A percentile compares a stretch with the other conserved stretches of the same genome.
Evolutionary conservation across 2,797 vertebrate species (phyloP).

Genomic region (Oreortyx pictus): DNA sequence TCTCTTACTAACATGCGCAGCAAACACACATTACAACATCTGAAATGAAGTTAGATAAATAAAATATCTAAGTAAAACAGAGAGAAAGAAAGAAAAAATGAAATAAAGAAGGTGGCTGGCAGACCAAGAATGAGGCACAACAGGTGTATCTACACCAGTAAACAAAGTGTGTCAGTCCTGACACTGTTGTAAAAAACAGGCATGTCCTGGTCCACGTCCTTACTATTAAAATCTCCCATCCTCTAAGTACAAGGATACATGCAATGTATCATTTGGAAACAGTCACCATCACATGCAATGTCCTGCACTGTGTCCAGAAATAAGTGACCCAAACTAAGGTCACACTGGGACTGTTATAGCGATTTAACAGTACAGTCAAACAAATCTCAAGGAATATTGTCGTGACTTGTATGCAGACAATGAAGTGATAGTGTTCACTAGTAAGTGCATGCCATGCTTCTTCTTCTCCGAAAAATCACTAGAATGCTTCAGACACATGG

Average conservation of each 20-base stretch:
- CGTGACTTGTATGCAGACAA: neutral
- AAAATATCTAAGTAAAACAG: neutral
- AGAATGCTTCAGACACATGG: neutral
- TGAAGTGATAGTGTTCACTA: neutral
- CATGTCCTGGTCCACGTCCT: neutral
- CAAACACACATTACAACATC: neutral
- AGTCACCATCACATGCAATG: fast-evolving
- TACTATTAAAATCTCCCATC: neutral
- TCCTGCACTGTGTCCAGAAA: neutral
- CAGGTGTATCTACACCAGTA: neutral
- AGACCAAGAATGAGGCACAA: neutral
- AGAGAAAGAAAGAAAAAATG: neutral
- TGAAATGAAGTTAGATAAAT: neutral
- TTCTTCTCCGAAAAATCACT: neutral
- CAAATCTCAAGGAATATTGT: neutral
- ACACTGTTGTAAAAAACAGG: neutral
- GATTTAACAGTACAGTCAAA: neutral
- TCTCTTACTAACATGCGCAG: neutral
- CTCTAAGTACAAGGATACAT: fast-evolving
- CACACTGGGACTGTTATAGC: neutral
- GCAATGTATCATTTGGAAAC: neutral
- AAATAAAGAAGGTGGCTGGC: neutral
- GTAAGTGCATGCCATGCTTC: neutral
- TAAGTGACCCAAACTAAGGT: neutral
- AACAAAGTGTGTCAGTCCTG: neutral